phyloP scores from a whole-genome alignment of 2,113 vertebrate genomes.

The Mionectes macconnelli region DNA sequence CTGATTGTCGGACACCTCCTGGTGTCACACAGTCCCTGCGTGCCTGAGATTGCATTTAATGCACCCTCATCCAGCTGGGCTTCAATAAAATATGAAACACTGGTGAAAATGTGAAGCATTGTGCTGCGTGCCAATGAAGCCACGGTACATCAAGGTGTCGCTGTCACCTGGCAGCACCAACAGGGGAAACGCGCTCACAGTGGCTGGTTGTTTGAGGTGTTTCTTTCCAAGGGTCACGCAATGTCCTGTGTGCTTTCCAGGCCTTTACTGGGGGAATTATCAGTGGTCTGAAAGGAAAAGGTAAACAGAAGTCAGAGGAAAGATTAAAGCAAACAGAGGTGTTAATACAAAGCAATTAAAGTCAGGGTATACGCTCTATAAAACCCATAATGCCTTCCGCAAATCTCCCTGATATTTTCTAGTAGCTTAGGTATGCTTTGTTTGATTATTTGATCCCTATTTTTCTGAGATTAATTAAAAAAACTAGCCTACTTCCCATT shows the following conservation, averaged over 20 bases:
- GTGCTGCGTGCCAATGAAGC: accelerated
- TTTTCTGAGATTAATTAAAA: background rate
- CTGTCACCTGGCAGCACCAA: accelerated
- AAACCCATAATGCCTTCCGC: background rate
- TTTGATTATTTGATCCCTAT: background rate
- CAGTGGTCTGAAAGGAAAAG: background rate
- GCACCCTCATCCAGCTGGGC: background rate
- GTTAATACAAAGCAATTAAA: background rate
- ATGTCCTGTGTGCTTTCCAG: background rate
- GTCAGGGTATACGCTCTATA: background rate
- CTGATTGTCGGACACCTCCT: background rate
- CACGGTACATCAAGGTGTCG: accelerated
- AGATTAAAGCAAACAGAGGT: background rate
- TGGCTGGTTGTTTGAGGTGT: accelerated
- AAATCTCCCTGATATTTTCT: background rate
- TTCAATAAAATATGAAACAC: accelerated
- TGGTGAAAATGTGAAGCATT: background rate
- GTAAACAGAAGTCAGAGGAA: background rate
- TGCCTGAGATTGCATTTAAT: accelerated
- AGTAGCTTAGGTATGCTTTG: background rate
- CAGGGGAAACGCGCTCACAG: accelerated
- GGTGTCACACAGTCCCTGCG: accelerated
- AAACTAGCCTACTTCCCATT: background rate
- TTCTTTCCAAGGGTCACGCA: background rate
- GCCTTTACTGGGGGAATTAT: background rate